Conservation (phyloP, 2,888 invertebrate genomes). For the Drosophila austrosaltans region DNA sequence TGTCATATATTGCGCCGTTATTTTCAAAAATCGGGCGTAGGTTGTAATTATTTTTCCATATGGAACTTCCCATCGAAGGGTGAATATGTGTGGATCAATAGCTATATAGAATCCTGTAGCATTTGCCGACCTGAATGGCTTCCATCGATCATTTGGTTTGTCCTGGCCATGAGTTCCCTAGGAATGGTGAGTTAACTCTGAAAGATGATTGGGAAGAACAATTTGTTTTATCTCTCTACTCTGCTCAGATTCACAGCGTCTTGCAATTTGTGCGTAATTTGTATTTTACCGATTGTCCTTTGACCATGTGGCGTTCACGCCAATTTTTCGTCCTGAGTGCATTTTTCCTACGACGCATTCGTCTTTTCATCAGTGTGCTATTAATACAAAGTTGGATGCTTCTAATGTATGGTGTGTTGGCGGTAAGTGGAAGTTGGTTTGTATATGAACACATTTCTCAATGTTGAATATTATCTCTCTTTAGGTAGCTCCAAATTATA, state of each 20-base stretch:
- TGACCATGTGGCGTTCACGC: conserved; percentile 17
- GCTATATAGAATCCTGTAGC: neutral
- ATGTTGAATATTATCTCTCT: neutral
- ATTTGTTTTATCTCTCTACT: neutral
- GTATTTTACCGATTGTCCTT: neutral
- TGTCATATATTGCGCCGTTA: neutral
- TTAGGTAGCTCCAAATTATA: neutral
- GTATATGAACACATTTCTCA: too few relatives aligned
- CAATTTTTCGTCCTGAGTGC: neutral
- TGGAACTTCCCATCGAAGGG: neutral
- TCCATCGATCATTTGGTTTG: conserved; percentile 7
- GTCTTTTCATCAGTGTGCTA: neutral
- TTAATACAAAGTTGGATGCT: conserved; percentile 6
- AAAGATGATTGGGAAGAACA: neutral
- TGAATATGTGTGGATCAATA: neutral
- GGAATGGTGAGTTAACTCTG: neutral
- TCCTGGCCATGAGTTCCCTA: neutral
- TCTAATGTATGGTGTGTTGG: conserved; percentile 6
- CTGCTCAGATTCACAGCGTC: conserved; percentile 1
- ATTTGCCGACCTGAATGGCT: neutral
- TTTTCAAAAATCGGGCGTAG: neutral
- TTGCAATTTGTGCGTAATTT: neutral
- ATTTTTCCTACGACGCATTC: neutral
- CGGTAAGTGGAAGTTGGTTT: neutral
- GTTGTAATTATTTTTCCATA: conserved; percentile 13